These are phyloP conservation scores for Machimus atricapillus DNA, from an alignment of 2,888 invertebrate species.

Conservation along the genomic window DNA sequence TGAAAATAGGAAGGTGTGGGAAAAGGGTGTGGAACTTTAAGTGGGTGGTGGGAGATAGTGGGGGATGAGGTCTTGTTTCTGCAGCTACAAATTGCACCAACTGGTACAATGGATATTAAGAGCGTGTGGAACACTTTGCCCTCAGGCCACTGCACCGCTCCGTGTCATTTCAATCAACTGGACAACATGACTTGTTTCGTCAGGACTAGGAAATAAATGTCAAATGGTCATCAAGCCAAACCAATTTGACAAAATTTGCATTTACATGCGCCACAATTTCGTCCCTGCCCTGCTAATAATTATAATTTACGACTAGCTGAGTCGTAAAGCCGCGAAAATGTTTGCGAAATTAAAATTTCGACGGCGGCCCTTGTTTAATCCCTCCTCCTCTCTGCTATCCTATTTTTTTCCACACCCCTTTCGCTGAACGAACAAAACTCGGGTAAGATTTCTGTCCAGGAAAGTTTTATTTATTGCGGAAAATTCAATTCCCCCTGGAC, in stretches of 20 bases:
- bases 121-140: background rate
- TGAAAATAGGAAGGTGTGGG: background rate
- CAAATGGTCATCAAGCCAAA: conserved; percentile 20
- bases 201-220: conserved; percentile 21
- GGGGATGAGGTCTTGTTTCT: background rate
- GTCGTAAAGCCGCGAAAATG: background rate
- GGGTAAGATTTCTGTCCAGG: background rate
- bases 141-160: background rate
- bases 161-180: conserved; percentile 30
- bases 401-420: background rate
- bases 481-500: background rate
- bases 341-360: background rate
- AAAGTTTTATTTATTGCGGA: background rate
- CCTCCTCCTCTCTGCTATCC: background rate
- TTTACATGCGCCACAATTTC: background rate
- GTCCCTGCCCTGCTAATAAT: background rate
- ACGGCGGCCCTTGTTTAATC: background rate
- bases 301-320: conserved; percentile 22
- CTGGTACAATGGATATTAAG: conserved; percentile 17
- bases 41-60: background rate
- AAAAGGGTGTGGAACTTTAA: background rate
- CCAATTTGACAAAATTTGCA: conserved; percentile 27
- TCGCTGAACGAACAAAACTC: background rate
- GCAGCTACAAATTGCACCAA: background rate
- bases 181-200: conserved; percentile 6